These are phyloP conservation scores for Mionectes macconnelli DNA, from an alignment of 2,113 vertebrate genomes.

Conservation along the genomic window DNA sequence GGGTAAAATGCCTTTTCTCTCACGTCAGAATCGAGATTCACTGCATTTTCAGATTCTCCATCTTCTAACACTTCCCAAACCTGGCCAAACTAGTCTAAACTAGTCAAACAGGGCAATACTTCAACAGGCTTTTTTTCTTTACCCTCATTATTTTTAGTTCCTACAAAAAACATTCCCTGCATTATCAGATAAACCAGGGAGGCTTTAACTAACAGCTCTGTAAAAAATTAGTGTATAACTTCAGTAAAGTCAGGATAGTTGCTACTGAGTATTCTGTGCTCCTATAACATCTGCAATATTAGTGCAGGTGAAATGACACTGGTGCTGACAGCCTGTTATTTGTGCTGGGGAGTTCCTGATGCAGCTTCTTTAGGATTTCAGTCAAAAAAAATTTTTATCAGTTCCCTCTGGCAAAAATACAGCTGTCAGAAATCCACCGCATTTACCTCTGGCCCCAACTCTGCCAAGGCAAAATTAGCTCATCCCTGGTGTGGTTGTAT, in stretches of 20 bases:
- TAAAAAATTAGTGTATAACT: not conserved
- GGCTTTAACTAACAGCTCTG: not conserved
- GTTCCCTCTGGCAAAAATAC: not conserved
- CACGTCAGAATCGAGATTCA: not conserved
- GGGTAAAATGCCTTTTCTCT: not conserved
- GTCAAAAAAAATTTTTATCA: not conserved
- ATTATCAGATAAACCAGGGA: not conserved
- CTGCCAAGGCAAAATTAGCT: not conserved
- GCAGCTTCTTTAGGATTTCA: not conserved
- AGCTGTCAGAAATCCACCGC: not conserved
- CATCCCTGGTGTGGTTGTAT: not conserved
- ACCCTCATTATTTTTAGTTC: conserved; percentile 14
- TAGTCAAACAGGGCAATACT: conserved; percentile 17
- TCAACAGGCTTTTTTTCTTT: conserved; percentile 23
- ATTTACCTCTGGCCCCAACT: not conserved
- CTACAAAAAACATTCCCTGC: not conserved
- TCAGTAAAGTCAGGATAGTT: not conserved
- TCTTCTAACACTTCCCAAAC: not conserved
- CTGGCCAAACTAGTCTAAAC: conserved; percentile 26
- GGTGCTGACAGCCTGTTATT: not conserved
- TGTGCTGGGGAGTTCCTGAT: not conserved
- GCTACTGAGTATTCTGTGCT: not conserved
- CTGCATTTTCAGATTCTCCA: not conserved
- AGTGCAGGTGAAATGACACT: not conserved
- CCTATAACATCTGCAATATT: not conserved